Percentiles rank a stretch among this genome's conserved stretches.
Conservation (phyloP, 2,888 invertebrate species). For the Ophioninae sp. region DNA sequence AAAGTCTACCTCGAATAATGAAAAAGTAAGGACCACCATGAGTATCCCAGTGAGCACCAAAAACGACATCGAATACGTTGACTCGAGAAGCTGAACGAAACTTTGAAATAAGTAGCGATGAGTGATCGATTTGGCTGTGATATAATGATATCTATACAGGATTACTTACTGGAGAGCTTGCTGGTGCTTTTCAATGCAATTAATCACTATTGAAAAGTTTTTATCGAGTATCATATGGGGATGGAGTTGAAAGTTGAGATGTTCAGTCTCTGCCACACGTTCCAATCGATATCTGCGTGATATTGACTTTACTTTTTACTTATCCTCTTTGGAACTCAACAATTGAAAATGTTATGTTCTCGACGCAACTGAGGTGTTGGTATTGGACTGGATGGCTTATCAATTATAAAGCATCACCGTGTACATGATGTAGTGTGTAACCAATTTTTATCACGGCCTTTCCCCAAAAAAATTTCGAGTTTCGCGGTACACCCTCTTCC, state of each 20-base stretch:
- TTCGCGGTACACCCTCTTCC: no score
- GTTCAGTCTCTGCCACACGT: conserved; percentile 4
- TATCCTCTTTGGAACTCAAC: no score
- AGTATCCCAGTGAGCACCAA: conserved; percentile 14
- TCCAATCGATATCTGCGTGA: conserved; percentile 33
- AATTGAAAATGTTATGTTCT: no score
- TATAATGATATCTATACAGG: neutral
- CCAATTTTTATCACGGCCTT: no score
- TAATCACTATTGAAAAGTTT: conserved; percentile 13
- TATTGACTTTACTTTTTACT: neutral
- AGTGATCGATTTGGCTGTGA: neutral
- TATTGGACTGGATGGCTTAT: neutral
- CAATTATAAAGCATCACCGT: neutral
- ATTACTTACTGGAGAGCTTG: conserved; percentile 24
- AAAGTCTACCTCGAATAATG: conserved; percentile 33
- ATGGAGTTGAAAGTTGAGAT: conserved; percentile 18
- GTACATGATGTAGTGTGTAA: neutral
- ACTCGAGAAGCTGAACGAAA: conserved; percentile 26
- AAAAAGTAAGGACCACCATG: conserved; percentile 25
- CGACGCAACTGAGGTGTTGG: no score
- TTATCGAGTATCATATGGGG: neutral
- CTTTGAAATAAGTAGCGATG: conserved; percentile 6
- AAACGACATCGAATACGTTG: conserved; percentile 32
- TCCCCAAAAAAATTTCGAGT: no score
- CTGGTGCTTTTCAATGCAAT: conserved; percentile 42